Evolutionary conservation across 23 tunicate species (phyloP).

Genomic region (Corella eumyota): DNA sequence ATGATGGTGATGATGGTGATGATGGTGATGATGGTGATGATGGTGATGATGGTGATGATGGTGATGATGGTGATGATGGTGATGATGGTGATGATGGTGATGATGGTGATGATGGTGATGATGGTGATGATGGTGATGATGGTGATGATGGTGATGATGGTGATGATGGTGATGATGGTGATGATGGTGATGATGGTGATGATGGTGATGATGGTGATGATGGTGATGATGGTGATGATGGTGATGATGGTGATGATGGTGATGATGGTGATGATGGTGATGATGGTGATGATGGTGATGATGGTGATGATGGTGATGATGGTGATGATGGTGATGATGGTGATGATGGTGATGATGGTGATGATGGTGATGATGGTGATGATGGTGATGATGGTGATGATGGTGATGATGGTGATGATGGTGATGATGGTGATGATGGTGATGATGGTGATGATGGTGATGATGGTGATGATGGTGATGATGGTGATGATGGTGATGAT

Average conservation of each 20-base stretch:
- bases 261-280: slow-evolving; percentile 1
- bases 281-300: slow-evolving; percentile 8
- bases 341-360: neutral
- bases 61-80: slow-evolving; percentile 7
- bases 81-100: slow-evolving; percentile 9
- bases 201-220: slow-evolving; percentile 3
- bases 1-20: neutral
- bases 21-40: slow-evolving; percentile 4
- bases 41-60: slow-evolving; percentile 5
- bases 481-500: slow-evolving; percentile 7
- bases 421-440: neutral
- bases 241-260: slow-evolving; percentile 2
- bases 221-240: slow-evolving; percentile 4
- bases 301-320: slow-evolving; percentile 1
- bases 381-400: slow-evolving; percentile 1
- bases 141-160: slow-evolving; percentile 5
- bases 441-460: slow-evolving; percentile 1
- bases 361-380: slow-evolving; percentile 1
- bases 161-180: slow-evolving; percentile 1
- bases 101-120: slow-evolving; percentile 8
- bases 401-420: slow-evolving; percentile 2
- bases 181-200: slow-evolving; percentile 4
- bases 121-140: slow-evolving; percentile 4
- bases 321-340: neutral
- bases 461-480: slow-evolving; percentile 16